These are phyloP conservation scores for Gallinago jamesoni DNA, from an alignment of 2,113 vertebrate genomes.

Conservation along the genomic window DNA sequence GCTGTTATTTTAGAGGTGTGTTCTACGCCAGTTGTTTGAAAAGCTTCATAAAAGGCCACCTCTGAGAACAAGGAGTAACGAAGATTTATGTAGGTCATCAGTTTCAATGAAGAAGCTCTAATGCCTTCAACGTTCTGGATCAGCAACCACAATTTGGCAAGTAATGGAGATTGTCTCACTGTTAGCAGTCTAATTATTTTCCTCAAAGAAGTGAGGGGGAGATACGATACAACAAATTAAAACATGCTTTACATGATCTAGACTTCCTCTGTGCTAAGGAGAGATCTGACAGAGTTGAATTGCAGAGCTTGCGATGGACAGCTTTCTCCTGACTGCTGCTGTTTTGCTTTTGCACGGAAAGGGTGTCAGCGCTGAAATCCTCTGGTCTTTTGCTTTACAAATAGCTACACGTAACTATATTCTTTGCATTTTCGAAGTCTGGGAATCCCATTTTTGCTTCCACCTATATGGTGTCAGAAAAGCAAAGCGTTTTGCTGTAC, in stretches of 20 bases:
- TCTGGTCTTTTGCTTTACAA: neutral
- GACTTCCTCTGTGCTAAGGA: neutral
- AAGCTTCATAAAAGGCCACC: neutral
- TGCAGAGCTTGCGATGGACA: neutral
- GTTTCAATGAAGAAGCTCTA: neutral
- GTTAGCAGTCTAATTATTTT: neutral
- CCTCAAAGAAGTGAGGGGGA: neutral
- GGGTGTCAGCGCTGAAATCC: neutral
- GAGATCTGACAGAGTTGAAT: neutral
- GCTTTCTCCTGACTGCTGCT: neutral
- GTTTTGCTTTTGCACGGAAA: neutral
- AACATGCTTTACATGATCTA: neutral
- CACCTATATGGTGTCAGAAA: neutral
- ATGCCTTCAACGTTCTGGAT: neutral
- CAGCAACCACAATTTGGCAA: neutral
- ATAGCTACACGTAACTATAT: neutral
- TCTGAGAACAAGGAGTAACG: neutral
- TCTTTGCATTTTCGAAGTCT: accelerated
- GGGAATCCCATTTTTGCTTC: neutral
- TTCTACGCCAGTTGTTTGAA: neutral
- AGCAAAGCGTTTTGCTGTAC: neutral
- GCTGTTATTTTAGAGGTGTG: neutral
- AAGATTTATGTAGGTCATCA: neutral
- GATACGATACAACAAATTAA: neutral
- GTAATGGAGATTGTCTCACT: neutral